phyloP scores from a whole-genome alignment of 2,797 vertebrate species.

The Cottoperca gobio region DNA sequence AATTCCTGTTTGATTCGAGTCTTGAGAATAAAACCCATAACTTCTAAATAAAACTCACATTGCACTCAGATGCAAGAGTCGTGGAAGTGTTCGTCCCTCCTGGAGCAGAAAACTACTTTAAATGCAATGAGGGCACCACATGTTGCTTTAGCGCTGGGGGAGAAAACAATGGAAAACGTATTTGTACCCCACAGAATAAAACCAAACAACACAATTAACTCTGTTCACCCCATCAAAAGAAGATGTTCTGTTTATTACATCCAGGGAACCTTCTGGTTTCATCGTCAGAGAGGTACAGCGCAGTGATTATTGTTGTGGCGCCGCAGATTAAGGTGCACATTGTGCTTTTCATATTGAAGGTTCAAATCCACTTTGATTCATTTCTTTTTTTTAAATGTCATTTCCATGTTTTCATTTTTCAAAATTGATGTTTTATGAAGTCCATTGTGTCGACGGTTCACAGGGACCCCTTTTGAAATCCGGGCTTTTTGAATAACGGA shows the following conservation, averaged over 20 bases:
- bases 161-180: conserved; percentile 45
- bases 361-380: conserved; percentile 12
- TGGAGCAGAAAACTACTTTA: conserved; percentile 49
- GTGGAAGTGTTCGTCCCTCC: conserved; percentile 25
- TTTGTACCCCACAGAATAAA: conserved; percentile 43
- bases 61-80: neutral
- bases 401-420: conserved; percentile 8
- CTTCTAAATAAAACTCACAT: conserved; percentile 2
- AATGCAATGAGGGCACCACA: conserved; percentile 56
- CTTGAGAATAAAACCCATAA: neutral
- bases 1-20: conserved; percentile 15
- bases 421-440: conserved; percentile 16
- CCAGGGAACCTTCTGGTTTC: conserved; percentile 30
- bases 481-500: conserved; percentile 8
- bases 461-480: neutral
- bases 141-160: conserved; percentile 43
- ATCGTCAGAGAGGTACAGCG: conserved; percentile 32
- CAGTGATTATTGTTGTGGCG: conserved; percentile 27
- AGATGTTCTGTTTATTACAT: conserved; percentile 28
- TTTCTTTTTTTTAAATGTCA: conserved; percentile 8
- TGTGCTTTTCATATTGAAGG: conserved; percentile 15
- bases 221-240: conserved; percentile 49
- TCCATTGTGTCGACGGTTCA: conserved; percentile 21
- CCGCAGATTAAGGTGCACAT: conserved; percentile 21
- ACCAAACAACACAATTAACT: conserved; percentile 59